Base-by-base conservation (phyloP, 2,113 vertebrate genomes). In the Pelvicachromis taeniatus region DNA sequence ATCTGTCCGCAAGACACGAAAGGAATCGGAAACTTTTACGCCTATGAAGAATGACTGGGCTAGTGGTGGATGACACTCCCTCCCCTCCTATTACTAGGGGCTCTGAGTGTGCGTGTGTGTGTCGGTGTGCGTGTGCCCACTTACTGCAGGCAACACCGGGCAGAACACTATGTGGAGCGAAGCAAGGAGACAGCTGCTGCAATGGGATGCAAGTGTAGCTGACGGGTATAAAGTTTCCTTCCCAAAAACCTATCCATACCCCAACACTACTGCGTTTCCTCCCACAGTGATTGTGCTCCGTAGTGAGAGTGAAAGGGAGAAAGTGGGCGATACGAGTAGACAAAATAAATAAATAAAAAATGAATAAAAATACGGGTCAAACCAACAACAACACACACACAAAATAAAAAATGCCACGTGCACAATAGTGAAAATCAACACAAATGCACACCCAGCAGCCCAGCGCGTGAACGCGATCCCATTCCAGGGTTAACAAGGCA, bases 11-110 rank as follows among this genome's bases (percentile, higher is more conserved):
- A 81, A 90, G 89, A 91, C 90, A 89, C 79, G 78, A 78, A 89
- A 80, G 83, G 87, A 93, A 91, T 92, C 88, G 92, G 92, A 94
- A 94, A 94, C 93, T 93, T 92, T 91, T 91, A 91, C 86, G 88
- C 89, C 58, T 80, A 17, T 85, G 80, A 87, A 84, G 91, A 88
- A 91, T 89, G 87, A 86, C 70, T 73, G 87, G 80, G 87, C 63
- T 79, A 53, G 85, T 85, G 86, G 84, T 56, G 86, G 88, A 89
- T 90, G 93, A 91, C 91, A 91, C 91, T 91, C 93, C 93, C 85
- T 90, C 87, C 86, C 81, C 33, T 84, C 84, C 87, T 87, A 73
- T 85, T 87, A 79, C 73, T 83, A 48, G 80, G 83, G 73, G 45
- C 38, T 80, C 45, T 50, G 42, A 31, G 45, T 50, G 68, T 81